These are phyloP conservation scores for Sarcophaga peregrina DNA, from an alignment of 1,140 invertebrate genomes.

Conservation along the genomic window DNA sequence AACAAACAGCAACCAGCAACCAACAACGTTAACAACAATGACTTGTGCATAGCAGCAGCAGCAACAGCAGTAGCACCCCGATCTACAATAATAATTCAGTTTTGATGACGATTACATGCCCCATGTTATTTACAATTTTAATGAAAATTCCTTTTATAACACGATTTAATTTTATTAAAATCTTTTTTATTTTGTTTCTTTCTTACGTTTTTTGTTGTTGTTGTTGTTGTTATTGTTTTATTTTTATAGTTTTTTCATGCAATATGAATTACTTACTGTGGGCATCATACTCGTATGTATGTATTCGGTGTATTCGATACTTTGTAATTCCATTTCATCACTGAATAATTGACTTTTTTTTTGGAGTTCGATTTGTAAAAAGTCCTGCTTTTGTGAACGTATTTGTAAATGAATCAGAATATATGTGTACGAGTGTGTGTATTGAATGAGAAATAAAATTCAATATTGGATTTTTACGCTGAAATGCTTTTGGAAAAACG, in stretches of 20 bases:
- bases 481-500: slow-evolving; percentile 33
- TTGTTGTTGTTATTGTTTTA: background rate
- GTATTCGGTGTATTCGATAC: background rate
- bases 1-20: too few species aligned
- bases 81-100: too few species aligned
- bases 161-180: too few species aligned
- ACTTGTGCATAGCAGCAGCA: too few species aligned
- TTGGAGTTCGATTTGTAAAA: background rate
- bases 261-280: slow-evolving; percentile 18
- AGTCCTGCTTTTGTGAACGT: slow-evolving; percentile 2
- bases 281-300: too few species aligned
- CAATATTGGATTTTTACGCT: slow-evolving; percentile 37
- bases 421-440: background rate
- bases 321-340: slow-evolving; percentile 13
- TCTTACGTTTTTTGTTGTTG: background rate
- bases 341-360: background rate
- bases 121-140: slow-evolving; percentile 18
- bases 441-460: slow-evolving; percentile 14
- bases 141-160: background rate
- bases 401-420: background rate
- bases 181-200: too few species aligned
- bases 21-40: too few species aligned
- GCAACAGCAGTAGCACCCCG: background rate
- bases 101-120: background rate
- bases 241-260: background rate